Evolutionary conservation across 2,888 invertebrate species (phyloP).

Genomic region (Chalcosyrphus nemorum): DNA sequence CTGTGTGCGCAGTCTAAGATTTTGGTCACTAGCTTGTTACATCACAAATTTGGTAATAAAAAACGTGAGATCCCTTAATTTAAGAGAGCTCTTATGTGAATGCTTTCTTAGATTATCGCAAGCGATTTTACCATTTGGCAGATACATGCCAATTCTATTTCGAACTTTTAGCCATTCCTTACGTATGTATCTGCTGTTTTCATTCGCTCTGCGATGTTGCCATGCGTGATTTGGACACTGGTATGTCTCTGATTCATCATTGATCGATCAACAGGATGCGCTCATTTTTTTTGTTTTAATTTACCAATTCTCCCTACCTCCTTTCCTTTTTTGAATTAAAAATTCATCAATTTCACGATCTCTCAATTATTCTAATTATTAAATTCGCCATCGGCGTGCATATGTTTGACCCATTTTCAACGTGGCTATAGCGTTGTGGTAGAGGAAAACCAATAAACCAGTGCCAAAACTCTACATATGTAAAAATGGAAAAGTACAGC

Average conservation of each 20-base stretch:
- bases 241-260: neutral
- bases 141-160: neutral
- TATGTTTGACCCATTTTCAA: conserved; percentile 56
- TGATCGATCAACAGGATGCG: neutral
- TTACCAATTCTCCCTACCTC: conserved; percentile 2
- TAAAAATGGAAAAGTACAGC: neutral
- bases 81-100: neutral
- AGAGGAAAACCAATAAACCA: conserved; percentile 11
- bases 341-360: conserved; percentile 27
- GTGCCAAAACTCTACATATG: conserved; percentile 7
- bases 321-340: conserved; percentile 14
- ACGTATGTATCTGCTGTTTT: neutral
- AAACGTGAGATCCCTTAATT: too few relatives aligned
- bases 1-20: too few relatives aligned
- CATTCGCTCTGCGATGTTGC: neutral
- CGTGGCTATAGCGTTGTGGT: neutral
- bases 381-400: conserved; percentile 49
- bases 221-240: neutral
- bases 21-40: too few relatives aligned
- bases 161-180: neutral
- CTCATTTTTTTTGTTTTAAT: neutral
- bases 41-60: too few relatives aligned
- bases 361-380: conserved; percentile 46
- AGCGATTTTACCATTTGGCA: neutral
- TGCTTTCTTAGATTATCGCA: neutral